Base-by-base conservation (phyloP, 2,888 invertebrate genomes). In the Tetanocera ferruginea region DNA sequence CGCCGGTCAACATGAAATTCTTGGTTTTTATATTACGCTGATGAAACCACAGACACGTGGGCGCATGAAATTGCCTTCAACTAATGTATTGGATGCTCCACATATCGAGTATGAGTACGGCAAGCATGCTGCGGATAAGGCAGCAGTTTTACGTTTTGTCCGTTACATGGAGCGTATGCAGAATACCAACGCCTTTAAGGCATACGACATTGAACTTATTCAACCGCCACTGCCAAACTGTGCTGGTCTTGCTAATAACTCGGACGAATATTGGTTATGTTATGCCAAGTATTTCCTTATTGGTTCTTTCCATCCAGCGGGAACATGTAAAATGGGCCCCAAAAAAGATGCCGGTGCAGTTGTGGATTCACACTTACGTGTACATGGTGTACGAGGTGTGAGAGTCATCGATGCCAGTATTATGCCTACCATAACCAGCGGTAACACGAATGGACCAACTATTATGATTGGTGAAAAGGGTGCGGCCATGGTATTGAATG, bases 401-500 rank as follows among this genome's bases (percentile, higher is more conserved):
- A 91, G 96, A n/a, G 94, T 97, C 0, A 92, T 95, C 5, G 96
- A 97, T 86, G 95, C 94, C 0, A 96, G 95, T 83, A 91, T 96
- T 52, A 96, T 96, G 94, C 96, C 96, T 0, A 91, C 90, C 14
- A 94, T 96, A 73, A 92, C 93, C 0, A 94, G 92, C 75, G 96
- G 94, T 1, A 96, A 96, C 87, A 95, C 96, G 0, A 96, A 96
- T 86, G 96, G 95, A 0, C 95, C 96, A 0, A 92, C 93, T 0
- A 94, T 96, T 43, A 96, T 97, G 96, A 95, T 97, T 76, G 96
- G 93, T 0, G 96, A 97, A n/a, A 97, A 96, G 87, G 96, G 96
- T 5, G 92, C 96, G 0, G 97, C 96, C 90, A 91, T 96, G 85
- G 93, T 96, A 77, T 96, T 96, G 89, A 93, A 94, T 88, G 96